These are phyloP conservation scores for Eilema sororculum DNA, from an alignment of 2,888 invertebrate species.

Conservation along the genomic window DNA sequence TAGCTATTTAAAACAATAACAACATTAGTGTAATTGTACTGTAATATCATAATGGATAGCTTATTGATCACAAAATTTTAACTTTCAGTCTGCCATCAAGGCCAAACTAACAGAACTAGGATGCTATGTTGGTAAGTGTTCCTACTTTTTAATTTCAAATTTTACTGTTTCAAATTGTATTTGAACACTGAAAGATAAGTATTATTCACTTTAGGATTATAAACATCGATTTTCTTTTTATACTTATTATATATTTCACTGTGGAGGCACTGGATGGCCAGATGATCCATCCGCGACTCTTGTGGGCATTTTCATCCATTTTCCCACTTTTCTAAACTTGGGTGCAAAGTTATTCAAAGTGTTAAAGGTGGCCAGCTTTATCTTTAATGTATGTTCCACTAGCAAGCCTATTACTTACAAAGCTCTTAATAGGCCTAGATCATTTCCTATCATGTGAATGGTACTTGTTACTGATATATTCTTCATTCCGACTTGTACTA, in stretches of 20 bases:
- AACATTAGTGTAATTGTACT: background rate
- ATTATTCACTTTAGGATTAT: no score
- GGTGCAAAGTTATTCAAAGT: background rate
- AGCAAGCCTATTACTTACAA: background rate
- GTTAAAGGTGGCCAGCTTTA: no score
- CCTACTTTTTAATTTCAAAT: background rate
- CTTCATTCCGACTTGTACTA: background rate
- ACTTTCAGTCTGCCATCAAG: slow-evolving; percentile 95
- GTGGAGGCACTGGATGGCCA: no score
- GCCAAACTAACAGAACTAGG: slow-evolving; percentile 97
- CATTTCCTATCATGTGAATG: background rate
- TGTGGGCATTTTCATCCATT: no score
- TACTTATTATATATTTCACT: no score
- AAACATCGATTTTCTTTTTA: background rate
- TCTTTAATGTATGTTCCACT: background rate
- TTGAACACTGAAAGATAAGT: background rate
- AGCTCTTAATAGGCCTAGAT: background rate
- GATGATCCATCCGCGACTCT: no score
- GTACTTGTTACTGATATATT: background rate
- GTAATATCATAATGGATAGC: slow-evolving; percentile 5
- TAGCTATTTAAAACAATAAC: background rate
- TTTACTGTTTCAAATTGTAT: background rate
- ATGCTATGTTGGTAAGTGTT: slow-evolving; percentile 94
- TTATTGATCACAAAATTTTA: slow-evolving; percentile 36
- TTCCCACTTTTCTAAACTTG: no score